These are phyloP conservation scores for Verasper variegatus DNA, from an alignment of 2,113 vertebrate genomes.

Conservation along the genomic window DNA sequence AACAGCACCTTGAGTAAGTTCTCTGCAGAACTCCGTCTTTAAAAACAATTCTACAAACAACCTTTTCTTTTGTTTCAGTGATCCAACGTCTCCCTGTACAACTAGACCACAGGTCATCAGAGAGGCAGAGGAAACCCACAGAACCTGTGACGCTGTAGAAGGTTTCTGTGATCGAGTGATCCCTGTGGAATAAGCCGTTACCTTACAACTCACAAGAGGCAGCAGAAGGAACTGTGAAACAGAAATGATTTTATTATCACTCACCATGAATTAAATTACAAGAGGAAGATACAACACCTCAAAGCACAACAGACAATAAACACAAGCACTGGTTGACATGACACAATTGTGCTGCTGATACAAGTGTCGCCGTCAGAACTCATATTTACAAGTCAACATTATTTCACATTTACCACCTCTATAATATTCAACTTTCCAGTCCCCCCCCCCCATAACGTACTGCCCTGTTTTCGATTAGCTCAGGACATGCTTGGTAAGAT, in stretches of 20 bases:
- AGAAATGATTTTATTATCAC: constrained; percentile 40
- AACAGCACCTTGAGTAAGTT: too few relatives aligned
- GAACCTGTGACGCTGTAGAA: not conserved
- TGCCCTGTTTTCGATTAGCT: too few relatives aligned
- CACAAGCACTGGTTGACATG: not conserved
- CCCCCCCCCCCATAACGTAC: too few relatives aligned
- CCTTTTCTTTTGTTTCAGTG: constrained; percentile 42
- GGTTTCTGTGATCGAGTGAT: not conserved
- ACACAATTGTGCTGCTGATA: too few relatives aligned
- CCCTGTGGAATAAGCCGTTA: constrained; percentile 15
- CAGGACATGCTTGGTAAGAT: too few relatives aligned
- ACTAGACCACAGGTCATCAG: constrained; percentile 12
- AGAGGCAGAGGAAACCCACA: not conserved
- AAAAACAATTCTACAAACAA: not conserved
- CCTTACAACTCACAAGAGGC: not conserved
- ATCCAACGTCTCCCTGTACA: constrained; percentile 17
- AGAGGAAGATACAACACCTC: constrained; percentile 20
- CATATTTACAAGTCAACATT: constrained; percentile 29
- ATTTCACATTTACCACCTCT: too few relatives aligned
- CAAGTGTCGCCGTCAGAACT: not conserved
- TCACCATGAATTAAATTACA: constrained; percentile 9
- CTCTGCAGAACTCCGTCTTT: not conserved
- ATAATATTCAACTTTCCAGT: too few relatives aligned
- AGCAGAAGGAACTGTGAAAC: constrained; percentile 6
- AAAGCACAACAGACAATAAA: constrained; percentile 20